Evolutionary conservation across 2,888 invertebrate genomes (phyloP), one percentile per base, ranked within the genome.

Genomic region (Chrysolina americana): DNA sequence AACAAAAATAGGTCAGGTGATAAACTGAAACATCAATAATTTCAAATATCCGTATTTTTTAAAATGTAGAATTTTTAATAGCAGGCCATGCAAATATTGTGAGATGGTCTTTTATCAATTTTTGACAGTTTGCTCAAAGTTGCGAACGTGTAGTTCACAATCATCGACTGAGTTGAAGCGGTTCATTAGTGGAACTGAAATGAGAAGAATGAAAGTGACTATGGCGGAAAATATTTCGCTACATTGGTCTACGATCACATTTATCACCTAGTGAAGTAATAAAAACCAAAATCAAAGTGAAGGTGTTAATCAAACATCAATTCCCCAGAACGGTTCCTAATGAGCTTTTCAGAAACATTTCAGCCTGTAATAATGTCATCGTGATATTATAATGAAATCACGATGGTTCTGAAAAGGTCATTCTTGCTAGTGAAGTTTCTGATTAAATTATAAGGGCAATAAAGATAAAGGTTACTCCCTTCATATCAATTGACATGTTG

Each of bases 361-460:
- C 21, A 53, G 17, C 17, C 68, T 41, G 53, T 53, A 50, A 66
- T 82, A 82, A 86, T 86, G 86, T 85, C 85, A 85, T 84, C 83
- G 85, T 85, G 86, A 83, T 86, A 86, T 85, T 86, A 85, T 83
- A 81, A 85, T 83, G 82, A 81, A 84, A 84, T 85, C 81, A 81
- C 82, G 83, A 83, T 83, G 84, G 83, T 84, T 83, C 80, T 78
- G 83, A 77, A 86, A 86, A 86, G 86, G 86, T 86, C 85, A 83
- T 76, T 82, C 84, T 85, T 84, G 81, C 81, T 79, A 81, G 82
- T 83, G 81, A 83, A 85, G 81, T 81, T 82, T 78, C 84, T 86
- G 86, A 86, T 86, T 86, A 86, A 86, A 86, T 86, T 86, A 86
- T 86, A 86, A 86, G 86, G 86, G 85, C 84, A 85, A 84, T 86